Percentiles rank a stretch among this genome's conserved stretches.
Evolutionary conservation across 2,113 vertebrate species (phyloP).

Genomic region (Ciconia maguari): DNA sequence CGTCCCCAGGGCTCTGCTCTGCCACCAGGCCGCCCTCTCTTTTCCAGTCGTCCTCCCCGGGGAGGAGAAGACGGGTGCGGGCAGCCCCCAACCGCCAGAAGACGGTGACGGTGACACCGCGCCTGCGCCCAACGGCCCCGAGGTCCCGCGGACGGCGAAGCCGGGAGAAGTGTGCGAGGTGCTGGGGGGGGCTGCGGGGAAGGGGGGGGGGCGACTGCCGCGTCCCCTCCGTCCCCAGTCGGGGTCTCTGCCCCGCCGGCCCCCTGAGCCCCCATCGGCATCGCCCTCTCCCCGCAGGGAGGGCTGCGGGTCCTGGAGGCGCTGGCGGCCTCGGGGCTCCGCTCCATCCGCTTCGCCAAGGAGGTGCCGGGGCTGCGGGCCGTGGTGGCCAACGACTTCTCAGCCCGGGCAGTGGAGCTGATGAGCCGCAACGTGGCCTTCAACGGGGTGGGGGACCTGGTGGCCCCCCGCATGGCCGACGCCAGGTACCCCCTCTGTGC

Average conservation of each 20-base stretch:
- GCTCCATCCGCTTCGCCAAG: slow-evolving; percentile 88
- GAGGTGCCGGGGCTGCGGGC: slow-evolving; percentile 87
- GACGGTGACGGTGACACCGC: not conserved
- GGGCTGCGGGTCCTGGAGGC: slow-evolving; percentile 87
- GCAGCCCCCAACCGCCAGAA: slow-evolving; percentile 44
- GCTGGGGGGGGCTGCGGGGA: not conserved
- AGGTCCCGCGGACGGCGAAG: not conserved
- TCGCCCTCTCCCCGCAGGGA: slow-evolving; percentile 44
- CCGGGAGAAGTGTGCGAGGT: slow-evolving; percentile 83
- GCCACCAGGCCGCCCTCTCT: not conserved
- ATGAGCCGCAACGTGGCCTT: slow-evolving; percentile 81
- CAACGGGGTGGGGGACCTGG: slow-evolving; percentile 79
- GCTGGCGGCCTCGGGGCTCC: slow-evolving; percentile 88
- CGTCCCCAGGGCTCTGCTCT: too few relatives aligned
- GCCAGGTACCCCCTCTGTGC: slow-evolving; percentile 77
- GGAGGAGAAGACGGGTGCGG: slow-evolving; percentile 77
- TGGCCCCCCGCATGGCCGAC: slow-evolving; percentile 83
- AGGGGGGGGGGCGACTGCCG: not conserved
- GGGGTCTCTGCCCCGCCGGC: not conserved
- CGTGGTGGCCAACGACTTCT: slow-evolving; percentile 88
- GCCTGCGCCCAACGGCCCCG: not conserved
- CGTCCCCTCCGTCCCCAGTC: not conserved
- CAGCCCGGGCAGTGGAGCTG: slow-evolving; percentile 79
- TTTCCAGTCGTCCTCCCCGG: slow-evolving; percentile 79
- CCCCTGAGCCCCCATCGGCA: not conserved